Evolutionary conservation across 2,113 vertebrate genomes (phyloP).

Genomic region (Aptenodytes forsteri): DNA sequence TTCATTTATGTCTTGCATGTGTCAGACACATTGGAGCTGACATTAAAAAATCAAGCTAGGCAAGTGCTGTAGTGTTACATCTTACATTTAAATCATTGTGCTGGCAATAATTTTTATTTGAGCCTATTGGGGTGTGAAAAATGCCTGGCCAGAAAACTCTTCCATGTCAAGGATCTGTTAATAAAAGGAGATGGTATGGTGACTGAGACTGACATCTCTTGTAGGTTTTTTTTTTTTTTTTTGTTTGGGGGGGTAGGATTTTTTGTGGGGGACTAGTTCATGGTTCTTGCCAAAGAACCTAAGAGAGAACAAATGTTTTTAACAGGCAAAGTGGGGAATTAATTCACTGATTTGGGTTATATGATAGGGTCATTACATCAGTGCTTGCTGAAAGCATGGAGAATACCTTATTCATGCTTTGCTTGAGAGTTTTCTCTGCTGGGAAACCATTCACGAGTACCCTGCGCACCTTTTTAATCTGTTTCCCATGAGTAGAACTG

Average conservation of each 20-base stretch:
- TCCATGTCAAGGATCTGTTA: constrained; percentile 41
- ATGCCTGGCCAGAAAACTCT: constrained; percentile 54
- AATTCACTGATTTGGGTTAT: background rate
- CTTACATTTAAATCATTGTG: constrained; percentile 57
- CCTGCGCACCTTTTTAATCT: background rate
- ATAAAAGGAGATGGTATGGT: constrained; percentile 2
- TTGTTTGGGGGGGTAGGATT: background rate
- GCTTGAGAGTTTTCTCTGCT: background rate
- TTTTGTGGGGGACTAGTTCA: background rate
- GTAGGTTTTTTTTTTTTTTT: background rate
- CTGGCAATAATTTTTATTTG: constrained; percentile 63
- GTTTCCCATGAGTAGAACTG: background rate
- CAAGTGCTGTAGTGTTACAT: constrained; percentile 53
- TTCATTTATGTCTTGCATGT: constrained; percentile 49
- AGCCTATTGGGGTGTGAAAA: constrained; percentile 62
- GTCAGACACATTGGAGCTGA: constrained; percentile 50
- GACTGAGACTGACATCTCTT: background rate
- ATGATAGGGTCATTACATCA: background rate
- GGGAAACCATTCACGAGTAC: background rate
- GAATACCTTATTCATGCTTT: background rate
- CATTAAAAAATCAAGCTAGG: constrained; percentile 49
- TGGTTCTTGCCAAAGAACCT: background rate
- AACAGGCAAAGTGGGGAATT: background rate
- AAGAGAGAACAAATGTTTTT: constrained; percentile 2
- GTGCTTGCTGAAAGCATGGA: background rate